phyloP scores from a whole-genome alignment of 2,888 invertebrate species.

The Lasioglossum villosulum region DNA sequence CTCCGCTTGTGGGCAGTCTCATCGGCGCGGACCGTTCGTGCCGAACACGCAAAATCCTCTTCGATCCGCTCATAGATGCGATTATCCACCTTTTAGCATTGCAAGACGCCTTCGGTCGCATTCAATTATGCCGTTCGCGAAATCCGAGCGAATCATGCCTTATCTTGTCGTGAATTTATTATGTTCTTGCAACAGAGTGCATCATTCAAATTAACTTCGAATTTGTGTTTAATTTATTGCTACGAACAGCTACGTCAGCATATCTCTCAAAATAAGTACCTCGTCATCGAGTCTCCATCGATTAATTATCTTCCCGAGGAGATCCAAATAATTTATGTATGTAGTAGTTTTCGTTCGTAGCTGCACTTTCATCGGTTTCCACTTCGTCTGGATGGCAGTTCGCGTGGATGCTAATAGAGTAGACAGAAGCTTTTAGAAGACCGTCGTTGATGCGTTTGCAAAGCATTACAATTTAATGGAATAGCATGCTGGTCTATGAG shows the following conservation, averaged over 20 bases:
- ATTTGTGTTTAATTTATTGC: not conserved
- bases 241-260: too few relatives aligned
- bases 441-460: not conserved
- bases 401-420: not conserved
- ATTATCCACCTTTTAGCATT: not conserved
- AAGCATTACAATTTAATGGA: not conserved
- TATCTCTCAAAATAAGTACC: too few relatives aligned
- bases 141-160: not conserved
- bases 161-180: not conserved
- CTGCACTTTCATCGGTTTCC: not conserved
- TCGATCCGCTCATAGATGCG: conserved; percentile 20
- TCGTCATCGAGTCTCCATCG: not conserved
- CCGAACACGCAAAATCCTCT: conserved; percentile 4
- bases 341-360: not conserved
- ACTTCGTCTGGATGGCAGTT: not conserved
- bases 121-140: not conserved
- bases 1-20: not conserved
- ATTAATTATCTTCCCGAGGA: not conserved
- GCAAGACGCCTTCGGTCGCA: not conserved
- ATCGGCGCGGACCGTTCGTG: not conserved
- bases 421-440: not conserved
- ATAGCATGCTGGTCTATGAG: not conserved
- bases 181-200: not conserved
- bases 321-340: not conserved
- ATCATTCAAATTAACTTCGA: not conserved